phyloP scores from a whole-genome alignment of 2,888 invertebrate species.

The Rhagophthalmus giganteus region DNA sequence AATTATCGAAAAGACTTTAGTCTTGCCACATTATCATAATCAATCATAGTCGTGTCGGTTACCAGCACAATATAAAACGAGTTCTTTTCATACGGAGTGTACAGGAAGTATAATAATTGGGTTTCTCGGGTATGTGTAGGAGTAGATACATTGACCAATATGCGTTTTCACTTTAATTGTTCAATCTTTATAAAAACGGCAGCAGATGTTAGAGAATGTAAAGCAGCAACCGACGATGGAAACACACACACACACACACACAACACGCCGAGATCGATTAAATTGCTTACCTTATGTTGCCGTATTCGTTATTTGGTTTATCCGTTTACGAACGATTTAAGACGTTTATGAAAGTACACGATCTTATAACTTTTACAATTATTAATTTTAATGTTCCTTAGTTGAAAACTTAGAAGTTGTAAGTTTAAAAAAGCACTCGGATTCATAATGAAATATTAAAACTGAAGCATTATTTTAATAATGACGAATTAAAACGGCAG shows the following conservation, averaged over 20 bases:
- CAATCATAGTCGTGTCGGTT: neutral
- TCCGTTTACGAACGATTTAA: neutral
- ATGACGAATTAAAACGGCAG: constrained; percentile 57
- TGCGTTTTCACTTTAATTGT: constrained; percentile 37
- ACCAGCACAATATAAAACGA: neutral
- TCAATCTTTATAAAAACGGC: constrained; percentile 29
- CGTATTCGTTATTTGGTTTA: constrained; percentile 2
- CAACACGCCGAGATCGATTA: no score
- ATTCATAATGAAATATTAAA: constrained; percentile 57
- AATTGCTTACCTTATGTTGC: constrained; percentile 16
- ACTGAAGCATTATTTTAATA: constrained; percentile 57
- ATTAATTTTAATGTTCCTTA: neutral
- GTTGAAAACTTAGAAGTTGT: neutral
- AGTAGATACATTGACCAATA: constrained; percentile 37
- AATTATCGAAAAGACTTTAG: neutral
- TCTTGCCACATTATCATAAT: neutral
- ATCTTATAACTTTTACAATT: no score
- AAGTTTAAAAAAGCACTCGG: constrained; percentile 39
- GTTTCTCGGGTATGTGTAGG: constrained; percentile 32
- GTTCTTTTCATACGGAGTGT: neutral
- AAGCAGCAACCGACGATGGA: constrained; percentile 18
- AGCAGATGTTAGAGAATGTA: constrained; percentile 31
- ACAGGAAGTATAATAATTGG: constrained; percentile 40
- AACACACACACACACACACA: constrained; percentile 7
- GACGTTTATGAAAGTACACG: constrained; percentile 1